Evolutionary conservation across 2,888 invertebrate genomes (phyloP).

Genomic region (Parnassius mnemosyne): DNA sequence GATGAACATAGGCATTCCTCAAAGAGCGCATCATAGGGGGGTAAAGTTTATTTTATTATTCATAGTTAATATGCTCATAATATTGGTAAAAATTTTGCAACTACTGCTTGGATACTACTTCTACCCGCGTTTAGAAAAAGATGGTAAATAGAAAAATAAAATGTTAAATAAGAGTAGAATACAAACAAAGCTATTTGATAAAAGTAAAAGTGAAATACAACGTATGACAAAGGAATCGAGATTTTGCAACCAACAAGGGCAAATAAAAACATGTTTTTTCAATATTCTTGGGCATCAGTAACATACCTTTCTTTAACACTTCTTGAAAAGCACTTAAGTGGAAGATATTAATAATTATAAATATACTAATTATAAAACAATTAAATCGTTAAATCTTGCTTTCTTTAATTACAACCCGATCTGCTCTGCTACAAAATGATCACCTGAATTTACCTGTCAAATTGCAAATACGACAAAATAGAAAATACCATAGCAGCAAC

Average conservation of each 20-base stretch:
- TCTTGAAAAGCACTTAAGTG: conserved; percentile 47
- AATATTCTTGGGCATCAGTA: conserved; percentile 35
- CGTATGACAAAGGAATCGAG: conserved; percentile 72
- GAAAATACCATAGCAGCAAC: conserved; percentile 30
- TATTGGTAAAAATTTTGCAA: conserved; percentile 7
- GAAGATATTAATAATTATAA: no score
- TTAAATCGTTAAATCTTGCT: not conserved
- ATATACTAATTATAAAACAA: no score
- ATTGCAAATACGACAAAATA: conserved; percentile 48
- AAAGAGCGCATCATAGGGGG: no score
- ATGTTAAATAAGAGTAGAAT: conserved; percentile 34
- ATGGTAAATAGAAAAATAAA: conserved; percentile 48
- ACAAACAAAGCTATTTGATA: conserved; percentile 41
- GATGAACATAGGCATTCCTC: no score
- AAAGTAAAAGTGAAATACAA: conserved; percentile 72
- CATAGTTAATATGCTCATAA: conserved; percentile 4
- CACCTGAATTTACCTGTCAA: conserved; percentile 41
- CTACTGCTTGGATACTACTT: not conserved
- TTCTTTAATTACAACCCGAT: conserved; percentile 28
- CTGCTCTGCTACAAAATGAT: conserved; percentile 37
- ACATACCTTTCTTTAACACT: conserved; percentile 46
- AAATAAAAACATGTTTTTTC: conserved; percentile 63
- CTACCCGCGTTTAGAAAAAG: conserved; percentile 40
- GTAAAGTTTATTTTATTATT: no score
- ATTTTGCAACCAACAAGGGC: conserved; percentile 76